A percentile compares a stretch with the other conserved stretches of the same genome.
phyloP scores from a whole-genome alignment of 2,888 invertebrate species.

The Molorchus minor region DNA sequence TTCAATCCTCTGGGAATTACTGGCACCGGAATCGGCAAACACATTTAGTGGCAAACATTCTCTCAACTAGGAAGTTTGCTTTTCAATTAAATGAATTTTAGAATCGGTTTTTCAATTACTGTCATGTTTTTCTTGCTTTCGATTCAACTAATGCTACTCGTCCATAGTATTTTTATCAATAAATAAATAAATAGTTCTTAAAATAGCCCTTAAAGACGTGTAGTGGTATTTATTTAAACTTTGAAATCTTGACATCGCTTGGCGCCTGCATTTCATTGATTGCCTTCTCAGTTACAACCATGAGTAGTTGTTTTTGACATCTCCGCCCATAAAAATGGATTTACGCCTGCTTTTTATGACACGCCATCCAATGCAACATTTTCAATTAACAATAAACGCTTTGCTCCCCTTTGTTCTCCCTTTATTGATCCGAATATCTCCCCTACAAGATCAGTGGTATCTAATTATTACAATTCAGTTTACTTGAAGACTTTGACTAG shows the following conservation, averaged over 20 bases:
- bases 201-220: background rate
- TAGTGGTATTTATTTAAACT: background rate
- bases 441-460: too few relatives aligned
- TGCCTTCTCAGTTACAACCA: constrained; percentile 1
- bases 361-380: constrained; percentile 9
- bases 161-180: too few relatives aligned
- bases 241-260: background rate
- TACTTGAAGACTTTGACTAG: too few relatives aligned
- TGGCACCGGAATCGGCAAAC: constrained; percentile 7
- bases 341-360: constrained; percentile 12
- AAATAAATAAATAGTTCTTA: background rate
- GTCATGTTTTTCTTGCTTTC: background rate
- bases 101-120: background rate
- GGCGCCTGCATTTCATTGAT: background rate
- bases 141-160: too few relatives aligned
- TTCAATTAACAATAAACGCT: background rate
- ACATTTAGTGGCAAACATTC: constrained; percentile 14
- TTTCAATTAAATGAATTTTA: background rate
- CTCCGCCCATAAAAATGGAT: constrained; percentile 2
- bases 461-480: too few relatives aligned
- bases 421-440: background rate
- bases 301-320: constrained; percentile 16
- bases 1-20: constrained; percentile 19
- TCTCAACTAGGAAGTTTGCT: too few relatives aligned
- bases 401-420: background rate